phyloP scores from a whole-genome alignment of 2,113 vertebrate species.

The Sceloporus tristichus region DNA sequence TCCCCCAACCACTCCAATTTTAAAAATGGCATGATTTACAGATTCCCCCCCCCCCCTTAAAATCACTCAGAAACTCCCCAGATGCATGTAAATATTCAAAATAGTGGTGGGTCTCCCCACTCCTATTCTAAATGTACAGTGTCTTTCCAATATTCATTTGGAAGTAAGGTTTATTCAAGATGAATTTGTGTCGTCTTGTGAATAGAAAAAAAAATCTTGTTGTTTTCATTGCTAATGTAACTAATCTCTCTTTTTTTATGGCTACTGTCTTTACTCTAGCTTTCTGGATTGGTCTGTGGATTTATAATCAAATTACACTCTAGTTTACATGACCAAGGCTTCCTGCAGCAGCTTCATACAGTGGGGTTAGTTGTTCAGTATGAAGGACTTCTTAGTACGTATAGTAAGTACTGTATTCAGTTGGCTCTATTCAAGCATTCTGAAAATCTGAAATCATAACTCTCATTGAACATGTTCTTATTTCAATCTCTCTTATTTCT shows the following conservation, averaged over 20 bases:
- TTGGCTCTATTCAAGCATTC: not conserved
- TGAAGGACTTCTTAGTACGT: conserved; percentile 97
- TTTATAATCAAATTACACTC: conserved; percentile 94
- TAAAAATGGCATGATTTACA: too few relatives aligned
- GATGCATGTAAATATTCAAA: too few relatives aligned
- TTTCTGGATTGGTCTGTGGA: conserved; percentile 93
- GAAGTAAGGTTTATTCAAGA: not conserved
- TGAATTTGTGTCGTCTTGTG: not conserved
- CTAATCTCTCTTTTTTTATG: not conserved
- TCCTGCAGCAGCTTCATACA: conserved; percentile 91
- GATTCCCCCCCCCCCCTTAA: too few relatives aligned
- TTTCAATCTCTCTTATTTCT: not conserved
- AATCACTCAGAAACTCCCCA: too few relatives aligned
- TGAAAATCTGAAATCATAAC: not conserved
- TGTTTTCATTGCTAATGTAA: conserved; percentile 18
- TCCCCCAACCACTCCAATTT: too few relatives aligned
- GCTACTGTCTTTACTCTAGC: conserved; percentile 74
- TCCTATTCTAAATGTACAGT: not conserved
- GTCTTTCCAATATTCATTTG: not conserved
- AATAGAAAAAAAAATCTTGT: not conserved
- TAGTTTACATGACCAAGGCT: conserved; percentile 88
- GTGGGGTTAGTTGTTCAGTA: conserved; percentile 94
- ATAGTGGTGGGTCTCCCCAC: not conserved
- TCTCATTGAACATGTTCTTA: not conserved
- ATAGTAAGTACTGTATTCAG: conserved; percentile 85